Percentiles rank a stretch among this genome's conserved stretches.
These are phyloP conservation scores for Andrena haemorrhoa DNA, from an alignment of 2,888 invertebrate species.

Conservation along the genomic window DNA sequence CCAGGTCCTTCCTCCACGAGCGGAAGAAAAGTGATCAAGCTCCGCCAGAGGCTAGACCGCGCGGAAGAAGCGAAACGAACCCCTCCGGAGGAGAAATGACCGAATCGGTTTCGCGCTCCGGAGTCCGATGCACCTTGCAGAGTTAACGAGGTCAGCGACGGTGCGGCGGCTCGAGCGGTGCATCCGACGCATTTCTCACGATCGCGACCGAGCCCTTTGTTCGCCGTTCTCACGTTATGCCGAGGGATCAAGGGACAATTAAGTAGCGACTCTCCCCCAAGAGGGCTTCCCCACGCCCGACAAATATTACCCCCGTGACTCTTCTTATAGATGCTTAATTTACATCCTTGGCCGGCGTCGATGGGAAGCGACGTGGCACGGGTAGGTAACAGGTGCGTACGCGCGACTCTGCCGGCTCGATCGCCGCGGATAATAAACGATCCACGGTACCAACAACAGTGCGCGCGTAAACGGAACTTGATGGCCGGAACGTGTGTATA, in stretches of 20 bases:
- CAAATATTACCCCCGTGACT: constrained; percentile 9
- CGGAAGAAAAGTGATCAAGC: not conserved
- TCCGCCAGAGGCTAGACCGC: not conserved
- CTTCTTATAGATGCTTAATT: constrained; percentile 11
- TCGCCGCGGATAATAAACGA: constrained; percentile 4
- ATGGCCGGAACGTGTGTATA: too few relatives aligned
- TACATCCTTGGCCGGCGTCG: not conserved
- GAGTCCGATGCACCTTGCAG: constrained; percentile 32
- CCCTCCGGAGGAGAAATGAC: not conserved
- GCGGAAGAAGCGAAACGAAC: too few relatives aligned
- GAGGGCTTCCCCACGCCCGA: not conserved
- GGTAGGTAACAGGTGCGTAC: not conserved
- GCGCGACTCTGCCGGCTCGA: not conserved
- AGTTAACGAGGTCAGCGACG: constrained; percentile 26
- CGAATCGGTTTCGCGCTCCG: not conserved
- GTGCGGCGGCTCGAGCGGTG: constrained; percentile 25
- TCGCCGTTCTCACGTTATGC: constrained; percentile 59
- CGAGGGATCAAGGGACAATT: constrained; percentile 60
- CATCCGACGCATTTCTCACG: constrained; percentile 66
- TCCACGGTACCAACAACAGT: not conserved
- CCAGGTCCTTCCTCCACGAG: not conserved
- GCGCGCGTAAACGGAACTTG: too few relatives aligned
- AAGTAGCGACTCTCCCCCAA: constrained; percentile 42
- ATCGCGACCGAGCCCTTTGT: constrained; percentile 53
- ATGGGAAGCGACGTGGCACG: constrained; percentile 5